These are phyloP conservation scores for Pyrgus malvae DNA, from an alignment of 2,888 invertebrate genomes.

Conservation along the genomic window DNA sequence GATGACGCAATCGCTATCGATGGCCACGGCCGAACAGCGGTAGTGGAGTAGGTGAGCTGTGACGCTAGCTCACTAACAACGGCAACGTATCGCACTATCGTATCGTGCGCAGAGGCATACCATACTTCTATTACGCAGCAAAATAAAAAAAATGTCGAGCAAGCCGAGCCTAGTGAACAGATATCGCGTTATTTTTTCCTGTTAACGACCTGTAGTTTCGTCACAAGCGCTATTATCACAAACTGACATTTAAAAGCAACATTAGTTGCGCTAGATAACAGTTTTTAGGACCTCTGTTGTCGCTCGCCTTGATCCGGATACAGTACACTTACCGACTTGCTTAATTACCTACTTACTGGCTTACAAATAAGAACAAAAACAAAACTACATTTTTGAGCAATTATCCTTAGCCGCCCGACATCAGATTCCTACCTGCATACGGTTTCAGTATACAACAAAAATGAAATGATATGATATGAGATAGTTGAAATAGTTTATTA, in stretches of 20 bases:
- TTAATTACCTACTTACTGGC: conserved; percentile 4
- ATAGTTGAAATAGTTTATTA: no score
- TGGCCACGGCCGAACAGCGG: conserved; percentile 8
- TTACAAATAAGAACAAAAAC: neutral
- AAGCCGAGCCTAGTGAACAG: neutral
- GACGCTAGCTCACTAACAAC: no score
- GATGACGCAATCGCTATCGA: conserved; percentile 35
- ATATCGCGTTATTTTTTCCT: neutral
- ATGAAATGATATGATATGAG: no score
- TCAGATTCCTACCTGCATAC: no score
- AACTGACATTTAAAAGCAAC: neutral
- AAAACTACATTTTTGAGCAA: neutral
- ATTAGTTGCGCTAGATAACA: neutral
- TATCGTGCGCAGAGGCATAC: conserved; percentile 1
- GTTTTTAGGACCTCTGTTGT: conserved; percentile 8
- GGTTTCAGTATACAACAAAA: no score
- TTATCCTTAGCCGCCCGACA: no score
- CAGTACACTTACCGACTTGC: conserved; percentile 10
- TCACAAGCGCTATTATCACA: neutral
- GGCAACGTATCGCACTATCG: neutral
- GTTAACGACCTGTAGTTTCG: neutral
- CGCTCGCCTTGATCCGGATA: conserved; percentile 17
- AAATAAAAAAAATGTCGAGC: no score
- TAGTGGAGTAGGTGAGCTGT: conserved; percentile 3
- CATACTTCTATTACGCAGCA: conserved; percentile 6